A percentile compares a stretch with the other conserved stretches of the same genome.
These are phyloP conservation scores for Syngnathus scovelli DNA, from an alignment of 2,113 vertebrate species.

Conservation along the genomic window DNA sequence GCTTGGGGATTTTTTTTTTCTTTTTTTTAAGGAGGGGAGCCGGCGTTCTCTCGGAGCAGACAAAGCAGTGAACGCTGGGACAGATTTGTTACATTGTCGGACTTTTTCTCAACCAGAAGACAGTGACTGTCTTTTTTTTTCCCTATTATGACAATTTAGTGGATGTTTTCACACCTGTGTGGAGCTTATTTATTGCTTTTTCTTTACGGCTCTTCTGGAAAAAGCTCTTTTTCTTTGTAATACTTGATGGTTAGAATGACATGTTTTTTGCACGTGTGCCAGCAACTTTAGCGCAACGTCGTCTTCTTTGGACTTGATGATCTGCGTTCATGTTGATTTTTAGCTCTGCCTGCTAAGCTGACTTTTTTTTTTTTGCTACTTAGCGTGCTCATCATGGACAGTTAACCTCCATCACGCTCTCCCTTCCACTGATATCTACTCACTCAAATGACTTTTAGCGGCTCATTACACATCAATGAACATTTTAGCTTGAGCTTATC, in stretches of 20 bases:
- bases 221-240: slow-evolving; percentile 28
- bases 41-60: not conserved
- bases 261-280: slow-evolving; percentile 70
- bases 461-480: not conserved
- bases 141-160: slow-evolving; percentile 49
- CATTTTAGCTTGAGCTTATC: slow-evolving; percentile 6
- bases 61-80: slow-evolving; percentile 1
- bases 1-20: slow-evolving; percentile 43
- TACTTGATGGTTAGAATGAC: slow-evolving; percentile 51
- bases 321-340: slow-evolving; percentile 70
- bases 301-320: slow-evolving; percentile 22
- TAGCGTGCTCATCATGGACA: slow-evolving; percentile 59
- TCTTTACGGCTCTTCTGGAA: slow-evolving; percentile 64
- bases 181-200: slow-evolving; percentile 51
- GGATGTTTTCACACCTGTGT: slow-evolving; percentile 57
- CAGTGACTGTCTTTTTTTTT: slow-evolving; percentile 24
- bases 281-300: slow-evolving; percentile 50
- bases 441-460: slow-evolving; percentile 12
- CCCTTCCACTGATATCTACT: slow-evolving; percentile 40
- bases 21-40: not conserved
- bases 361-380: slow-evolving; percentile 48
- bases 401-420: slow-evolving; percentile 37
- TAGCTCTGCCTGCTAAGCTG: slow-evolving; percentile 73
- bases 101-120: slow-evolving; percentile 39
- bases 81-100: slow-evolving; percentile 42